Base-by-base conservation (phyloP, 2,888 invertebrate genomes). In the Chymomyza fuscimana region DNA sequence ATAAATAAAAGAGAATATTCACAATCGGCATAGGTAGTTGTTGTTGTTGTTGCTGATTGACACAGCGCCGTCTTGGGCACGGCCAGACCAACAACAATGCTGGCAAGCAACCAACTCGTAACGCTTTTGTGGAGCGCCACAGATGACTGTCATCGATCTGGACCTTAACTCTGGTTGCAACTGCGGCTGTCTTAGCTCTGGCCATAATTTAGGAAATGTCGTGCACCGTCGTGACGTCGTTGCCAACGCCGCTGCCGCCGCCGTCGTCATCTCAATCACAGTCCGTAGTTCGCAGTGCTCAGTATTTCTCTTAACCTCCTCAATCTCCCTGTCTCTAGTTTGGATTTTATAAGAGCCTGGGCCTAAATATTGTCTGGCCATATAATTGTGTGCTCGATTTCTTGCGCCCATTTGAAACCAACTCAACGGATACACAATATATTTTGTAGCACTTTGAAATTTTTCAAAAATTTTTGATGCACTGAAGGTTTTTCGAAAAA, bases 171-270 rank as follows among this genome's bases (percentile, higher is more conserved):
- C 12, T 46, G 40, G 36, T 10, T 16, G 16, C n/a, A 60, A 60
- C 32, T 29, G 29, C 15, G 54, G 19, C 19, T 22, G 32, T 6
- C 10, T 10, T 5, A 59, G 4, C 32, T 19, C 76, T 62, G 70
- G 72, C 86, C 80, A 86, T 86, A 82, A 86, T 72, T 83, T 86
- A 86, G 77, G 69, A 82, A 82, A 82, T 86, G 86, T 82, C 81
- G 86, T 82, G 86, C 74, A 79, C 59, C 40, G 40, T 46, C 40
- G 40, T 4, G 9, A 32, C 32, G 32, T 9, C 32, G 32, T 9
- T 10, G 52, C 52, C 52, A 10, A 5, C 52, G 12, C 16, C 60
- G 22, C 6, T 46, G 36, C 22, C 60, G 22, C 6, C 61, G 36
- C 22, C 15, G 16, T 12, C 16, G 40, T 61, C 61, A 40, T 36